phyloP scores from a whole-genome alignment of 30 jellyfish, hydroid and myxozoan genomes.

The Morbakka virulenta region DNA sequence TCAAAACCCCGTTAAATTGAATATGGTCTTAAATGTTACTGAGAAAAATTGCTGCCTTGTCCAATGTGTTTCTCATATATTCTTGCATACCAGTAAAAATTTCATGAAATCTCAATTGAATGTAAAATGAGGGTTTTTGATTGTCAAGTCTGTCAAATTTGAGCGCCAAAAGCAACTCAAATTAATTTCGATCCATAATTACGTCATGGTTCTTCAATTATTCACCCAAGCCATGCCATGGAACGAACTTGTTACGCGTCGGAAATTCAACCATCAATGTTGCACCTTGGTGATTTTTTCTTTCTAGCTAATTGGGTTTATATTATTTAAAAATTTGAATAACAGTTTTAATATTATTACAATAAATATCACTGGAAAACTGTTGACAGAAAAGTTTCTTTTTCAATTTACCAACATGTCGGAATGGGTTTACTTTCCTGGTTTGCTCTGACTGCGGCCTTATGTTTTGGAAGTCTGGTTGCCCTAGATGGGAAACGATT shows the following conservation, averaged over 20 bases:
- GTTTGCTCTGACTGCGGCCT: not conserved
- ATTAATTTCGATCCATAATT: not conserved
- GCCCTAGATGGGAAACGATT: not conserved
- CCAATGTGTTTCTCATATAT: no score
- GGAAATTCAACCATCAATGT: not conserved
- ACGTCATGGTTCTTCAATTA: not conserved
- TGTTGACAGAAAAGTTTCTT: not conserved
- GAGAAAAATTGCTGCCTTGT: no score
- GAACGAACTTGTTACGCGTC: not conserved
- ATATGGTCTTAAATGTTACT: no score
- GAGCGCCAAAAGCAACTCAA: not conserved
- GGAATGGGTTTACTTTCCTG: not conserved
- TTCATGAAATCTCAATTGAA: no score
- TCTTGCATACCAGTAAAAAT: no score
- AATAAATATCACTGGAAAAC: no score
- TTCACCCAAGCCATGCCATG: not conserved
- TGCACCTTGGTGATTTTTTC: no score
- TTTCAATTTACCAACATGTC: not conserved
- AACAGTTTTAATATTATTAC: no score
- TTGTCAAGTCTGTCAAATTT: not conserved
- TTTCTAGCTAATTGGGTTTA: no score
- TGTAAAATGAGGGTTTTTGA: no score
- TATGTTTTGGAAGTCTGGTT: not conserved
- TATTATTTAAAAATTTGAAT: no score
- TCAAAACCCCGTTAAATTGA: no score